Base-by-base conservation (phyloP, 2,797 vertebrate genomes). In the Morelia viridis region DNA sequence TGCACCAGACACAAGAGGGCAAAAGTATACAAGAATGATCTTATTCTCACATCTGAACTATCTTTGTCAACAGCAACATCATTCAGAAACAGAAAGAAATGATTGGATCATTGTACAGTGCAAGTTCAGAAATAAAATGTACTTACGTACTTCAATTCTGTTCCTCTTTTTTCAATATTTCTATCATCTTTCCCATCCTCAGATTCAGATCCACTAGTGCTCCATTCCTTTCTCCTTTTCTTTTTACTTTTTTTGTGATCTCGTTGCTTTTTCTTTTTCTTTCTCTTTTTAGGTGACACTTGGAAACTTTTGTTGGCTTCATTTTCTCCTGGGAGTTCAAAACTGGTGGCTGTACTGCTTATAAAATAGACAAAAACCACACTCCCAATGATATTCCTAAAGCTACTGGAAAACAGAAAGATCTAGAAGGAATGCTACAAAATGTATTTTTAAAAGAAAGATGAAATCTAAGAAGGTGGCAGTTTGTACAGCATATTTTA, bases 251-350 rank as follows among this genome's bases (percentile, higher is more conserved):
- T 98, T 96, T 97, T 98, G 56, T 93, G 97, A 60, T 97, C 98
- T 85, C 97, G 98, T 94, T 97, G 98, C 68, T 98, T 98, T 90
- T 97, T 98, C 94, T 95, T 98, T 87, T 98, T 98, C 96, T 98
- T 98, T 85, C 97, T 97, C 94, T 97, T 98, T 95, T 98, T 97
- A 95, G 94, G 95, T 58, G 94, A 61, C 80, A 91, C 95, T 92
- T 94, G 91, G 90, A 95, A 88, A 91, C 89, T 96, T 85, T 83
- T 92, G 90, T 94, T 89, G 6, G 68, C 56, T 11, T 96, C 96
- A 80, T 96, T 96, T 24, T 97, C 97, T 24, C 62, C 93, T 12
- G 96, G 97, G 85, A 94, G 92, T 61, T 97, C 96, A 94, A 96
- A 97, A 94, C 93, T 94, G 91, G 95, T 93, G 94, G 96, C 64